phyloP scores from a whole-genome alignment of 2,113 vertebrate genomes.

The Damaliscus lunatus region DNA sequence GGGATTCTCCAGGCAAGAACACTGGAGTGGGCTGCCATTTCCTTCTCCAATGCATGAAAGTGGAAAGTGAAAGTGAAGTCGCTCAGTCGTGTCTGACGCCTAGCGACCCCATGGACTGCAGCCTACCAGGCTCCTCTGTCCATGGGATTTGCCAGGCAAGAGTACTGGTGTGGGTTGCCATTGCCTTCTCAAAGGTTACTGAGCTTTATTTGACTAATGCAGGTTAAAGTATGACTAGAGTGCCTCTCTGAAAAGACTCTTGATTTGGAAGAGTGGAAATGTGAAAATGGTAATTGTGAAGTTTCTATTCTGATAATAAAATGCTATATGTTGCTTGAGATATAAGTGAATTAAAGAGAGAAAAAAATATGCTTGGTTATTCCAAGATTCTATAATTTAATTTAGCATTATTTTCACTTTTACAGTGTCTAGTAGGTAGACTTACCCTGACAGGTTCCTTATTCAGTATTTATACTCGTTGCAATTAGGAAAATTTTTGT shows the following conservation, averaged over 20 bases:
- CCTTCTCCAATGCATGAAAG: too few species aligned
- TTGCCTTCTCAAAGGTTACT: too few species aligned
- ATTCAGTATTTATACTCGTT: background rate
- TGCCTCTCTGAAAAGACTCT: slow-evolving; percentile 5
- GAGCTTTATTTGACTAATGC: background rate
- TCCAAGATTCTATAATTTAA: background rate
- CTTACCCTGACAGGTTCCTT: background rate
- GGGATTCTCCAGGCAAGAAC: too few species aligned
- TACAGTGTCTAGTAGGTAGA: background rate
- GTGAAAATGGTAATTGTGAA: background rate
- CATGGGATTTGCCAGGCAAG: too few species aligned
- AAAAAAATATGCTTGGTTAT: background rate
- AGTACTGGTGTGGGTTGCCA: too few species aligned
- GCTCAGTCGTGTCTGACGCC: too few species aligned
- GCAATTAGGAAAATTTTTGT: background rate
- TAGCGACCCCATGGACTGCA: too few species aligned
- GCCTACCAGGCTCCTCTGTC: too few species aligned
- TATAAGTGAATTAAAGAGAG: background rate
- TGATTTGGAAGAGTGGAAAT: background rate
- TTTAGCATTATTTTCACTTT: background rate
- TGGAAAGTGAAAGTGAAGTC: too few species aligned
- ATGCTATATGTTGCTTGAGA: background rate
- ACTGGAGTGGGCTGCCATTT: too few species aligned
- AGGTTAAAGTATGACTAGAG: slow-evolving; percentile 43
- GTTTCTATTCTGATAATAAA: background rate